Base-by-base conservation (phyloP, 23 tunicate genomes). In the Halocynthia roretzi region DNA sequence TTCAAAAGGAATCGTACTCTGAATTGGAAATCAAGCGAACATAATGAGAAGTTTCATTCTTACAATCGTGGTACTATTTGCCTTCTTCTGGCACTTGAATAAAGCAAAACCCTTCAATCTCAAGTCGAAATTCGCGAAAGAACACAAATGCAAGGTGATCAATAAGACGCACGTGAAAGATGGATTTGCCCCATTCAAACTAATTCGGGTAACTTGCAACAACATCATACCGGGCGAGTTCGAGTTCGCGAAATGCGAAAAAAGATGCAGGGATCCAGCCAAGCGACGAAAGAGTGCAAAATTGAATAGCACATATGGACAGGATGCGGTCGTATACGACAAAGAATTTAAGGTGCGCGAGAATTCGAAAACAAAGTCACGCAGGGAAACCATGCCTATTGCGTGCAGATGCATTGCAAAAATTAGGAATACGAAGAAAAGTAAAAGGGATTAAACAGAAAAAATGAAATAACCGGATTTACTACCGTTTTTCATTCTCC, bases 141-240 rank as follows among this genome's bases (percentile, higher is more conserved):
- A 31, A 31, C 44, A 31, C 44, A 31, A 31, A 31, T 31, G 44
- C 44, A 31, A 4, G 44, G 44, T 31, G 44, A 31, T 31, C 44
- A 31, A 31, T 31, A 31, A 31, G 44, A 31, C 44, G 44, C 4
- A 65, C 22, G 70, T 10, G 22, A 9, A 8, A 15, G 70, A 65
- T 9, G 70, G 70, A 20, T 65, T 65, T 65, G 70, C 70, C 22
- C 70, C 70, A 9, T 65, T 65, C 31, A 20, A 40, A 20, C 70
- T 65, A 10, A 20, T 10, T 48, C 22, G 48, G 14, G 70, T 65
- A 0, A 6, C 9, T 10, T 65, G 70, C 19, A 6, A 65, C 10
- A 65, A 65, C 2, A 48, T 65, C 17, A 0, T 15, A 8, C 70
- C 70, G 0, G 31, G 70, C 31, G 31, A 9, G 9, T 65, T 65